Base-by-base conservation (phyloP, 2,113 vertebrate species). In the Tylochromis polylepis region DNA sequence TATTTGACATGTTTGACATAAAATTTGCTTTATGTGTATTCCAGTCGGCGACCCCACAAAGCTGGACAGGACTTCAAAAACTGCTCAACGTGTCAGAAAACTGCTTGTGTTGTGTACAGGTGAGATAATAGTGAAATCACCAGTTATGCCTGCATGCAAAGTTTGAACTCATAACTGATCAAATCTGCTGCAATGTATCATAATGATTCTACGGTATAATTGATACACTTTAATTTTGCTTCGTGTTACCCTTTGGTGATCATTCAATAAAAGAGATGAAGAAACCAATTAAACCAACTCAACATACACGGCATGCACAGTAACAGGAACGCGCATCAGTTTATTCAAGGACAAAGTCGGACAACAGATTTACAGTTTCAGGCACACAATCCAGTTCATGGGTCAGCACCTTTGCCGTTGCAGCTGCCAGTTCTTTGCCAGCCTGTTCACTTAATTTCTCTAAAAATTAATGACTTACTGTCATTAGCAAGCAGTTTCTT, bases 31-130 rank as follows among this genome's bases (percentile, higher is more conserved):
- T 72, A 56, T 70, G 60, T n/a, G 67, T 70, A 31, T 85, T 81
- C 43, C 16, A 96, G 96, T 59, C 79, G 86, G 24, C 80, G 87
- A 80, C 89, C 88, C 92, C 88, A 87, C 87, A 94, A 89, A 82
- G 96, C 91, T n/a, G 95, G 95, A 89, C 95, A 95, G 88, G 95
- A 97, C 83, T 91, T 96, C 31, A 94, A 92, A 82, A 95, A 91
- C 84, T 96, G 95, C 87, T 88, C 92, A 36, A 96, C 94, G 62
- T 96, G 96, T 89, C 96, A 97, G 94, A 96, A 94, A 88, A 96
- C 96, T 24, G 96, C 96, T 79, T 97, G 96, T 55, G 93, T 96
- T 65, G 92, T 97, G 49, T 97, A 97, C 93, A 97, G 95, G 96
- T 97, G 90, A 95, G 93, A 86, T 20, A 27, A 79, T 4, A 46